Percentiles rank a stretch among this genome's conserved stretches.
These are phyloP conservation scores for Limnephilus auricula DNA, from an alignment of 2,888 invertebrate genomes.

Conservation along the genomic window DNA sequence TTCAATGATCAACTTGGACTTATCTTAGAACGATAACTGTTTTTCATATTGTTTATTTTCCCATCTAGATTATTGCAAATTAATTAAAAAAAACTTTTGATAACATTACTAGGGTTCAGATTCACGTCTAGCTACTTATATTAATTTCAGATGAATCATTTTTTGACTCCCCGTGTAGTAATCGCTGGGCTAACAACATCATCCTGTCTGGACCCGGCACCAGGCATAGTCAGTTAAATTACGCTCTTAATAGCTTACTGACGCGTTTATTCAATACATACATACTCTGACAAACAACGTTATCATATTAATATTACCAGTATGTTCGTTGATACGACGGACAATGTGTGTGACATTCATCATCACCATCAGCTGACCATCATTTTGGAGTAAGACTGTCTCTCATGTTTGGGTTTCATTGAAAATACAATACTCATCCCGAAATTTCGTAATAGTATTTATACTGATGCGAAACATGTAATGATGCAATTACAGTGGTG, in stretches of 20 bases:
- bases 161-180: constrained; percentile 4
- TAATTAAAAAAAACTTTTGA: neutral
- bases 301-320: neutral
- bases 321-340: neutral
- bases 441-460: too few species aligned
- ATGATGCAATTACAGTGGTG: too few species aligned
- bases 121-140: neutral
- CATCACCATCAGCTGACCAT: too few species aligned
- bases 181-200: constrained; percentile 58
- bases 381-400: neutral
- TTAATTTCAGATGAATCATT: neutral
- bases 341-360: neutral
- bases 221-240: neutral
- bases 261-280: neutral
- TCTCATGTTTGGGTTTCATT: neutral
- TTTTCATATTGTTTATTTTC: too few species aligned
- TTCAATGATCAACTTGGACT: too few species aligned
- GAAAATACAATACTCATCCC: neutral
- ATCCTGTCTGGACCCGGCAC: constrained; percentile 55
- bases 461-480: too few species aligned
- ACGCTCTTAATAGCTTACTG: neutral
- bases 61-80: too few species aligned
- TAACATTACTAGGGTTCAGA: neutral
- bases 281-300: neutral
- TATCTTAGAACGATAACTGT: too few species aligned